A percentile compares a stretch with the other conserved stretches of the same genome.
Conservation (phyloP, 2,797 vertebrate genomes). For the Antennarius maculatus region DNA sequence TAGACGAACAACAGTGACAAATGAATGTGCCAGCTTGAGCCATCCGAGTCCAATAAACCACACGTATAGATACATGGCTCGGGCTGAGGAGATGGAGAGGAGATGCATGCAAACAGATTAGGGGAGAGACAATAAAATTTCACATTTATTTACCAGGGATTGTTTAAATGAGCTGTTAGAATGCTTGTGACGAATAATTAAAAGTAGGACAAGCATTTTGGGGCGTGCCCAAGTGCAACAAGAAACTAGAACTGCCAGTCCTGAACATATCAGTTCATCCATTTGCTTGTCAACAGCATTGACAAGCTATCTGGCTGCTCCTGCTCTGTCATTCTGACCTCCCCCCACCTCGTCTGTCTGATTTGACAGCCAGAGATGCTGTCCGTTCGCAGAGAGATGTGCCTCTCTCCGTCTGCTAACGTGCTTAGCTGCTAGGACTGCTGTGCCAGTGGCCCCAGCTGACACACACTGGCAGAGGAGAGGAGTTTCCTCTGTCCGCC, state of each 20-base stretch:
- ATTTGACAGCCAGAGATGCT: conserved; percentile 67
- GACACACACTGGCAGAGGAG: conserved; percentile 30
- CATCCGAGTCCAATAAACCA: conserved; percentile 42
- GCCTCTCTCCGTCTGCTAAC: conserved; percentile 55
- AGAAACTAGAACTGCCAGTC: conserved; percentile 42
- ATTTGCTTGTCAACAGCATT: conserved; percentile 69
- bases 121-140: conserved; percentile 19
- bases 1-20: conserved; percentile 56
- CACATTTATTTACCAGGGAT: conserved; percentile 18
- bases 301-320: conserved; percentile 67
- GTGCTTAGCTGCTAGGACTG: conserved; percentile 58
- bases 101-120: conserved; percentile 35
- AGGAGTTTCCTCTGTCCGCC: conserved; percentile 56
- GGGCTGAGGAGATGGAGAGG: conserved; percentile 11
- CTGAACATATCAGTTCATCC: conserved; percentile 53
- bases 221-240: conserved; percentile 37
- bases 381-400: conserved; percentile 54
- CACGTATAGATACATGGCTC: conserved; percentile 18
- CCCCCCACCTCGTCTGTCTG: conserved; percentile 53
- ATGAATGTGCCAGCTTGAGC: conserved; percentile 50
- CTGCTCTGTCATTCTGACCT: conserved; percentile 56
- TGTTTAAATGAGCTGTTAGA: conserved; percentile 24
- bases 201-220: conserved; percentile 4
- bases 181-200: conserved; percentile 16
- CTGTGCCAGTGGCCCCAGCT: conserved; percentile 3